A percentile compares a stretch with the other conserved stretches of the same genome.
phyloP scores from a whole-genome alignment of 2,888 invertebrate species.

The Sinopyrophorus schimmeli region DNA sequence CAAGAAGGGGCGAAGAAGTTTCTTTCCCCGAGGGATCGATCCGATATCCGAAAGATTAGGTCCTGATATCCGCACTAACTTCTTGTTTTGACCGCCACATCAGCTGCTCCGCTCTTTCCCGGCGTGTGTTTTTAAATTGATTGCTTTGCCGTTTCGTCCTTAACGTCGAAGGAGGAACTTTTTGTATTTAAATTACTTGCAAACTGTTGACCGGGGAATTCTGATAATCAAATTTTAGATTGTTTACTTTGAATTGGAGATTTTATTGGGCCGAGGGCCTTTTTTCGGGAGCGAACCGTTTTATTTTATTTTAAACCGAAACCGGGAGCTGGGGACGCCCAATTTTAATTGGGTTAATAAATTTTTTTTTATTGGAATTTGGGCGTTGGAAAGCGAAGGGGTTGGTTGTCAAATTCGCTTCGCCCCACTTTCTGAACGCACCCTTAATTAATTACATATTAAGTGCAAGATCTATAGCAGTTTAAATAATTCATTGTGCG shows the following conservation, averaged over 20 bases:
- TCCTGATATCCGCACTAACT: slow-evolving; percentile 47
- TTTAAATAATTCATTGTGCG: no score
- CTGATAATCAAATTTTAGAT: slow-evolving; percentile 34
- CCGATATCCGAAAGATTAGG: slow-evolving; percentile 43
- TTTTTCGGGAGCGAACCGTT: no score
- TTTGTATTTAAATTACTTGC: slow-evolving; percentile 36
- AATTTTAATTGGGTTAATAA: no score
- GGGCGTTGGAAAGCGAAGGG: no score
- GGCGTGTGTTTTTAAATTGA: slow-evolving; percentile 44
- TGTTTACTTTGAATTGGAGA: slow-evolving; percentile 33
- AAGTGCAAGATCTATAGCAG: no score
- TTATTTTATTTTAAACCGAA: no score
- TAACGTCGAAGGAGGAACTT: slow-evolving; percentile 26
- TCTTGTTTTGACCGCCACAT: slow-evolving; percentile 42
- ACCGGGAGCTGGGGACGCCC: no score
- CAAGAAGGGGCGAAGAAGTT: slow-evolving; percentile 28
- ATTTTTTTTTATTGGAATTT: no score
- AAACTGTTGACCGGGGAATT: slow-evolving; percentile 37
- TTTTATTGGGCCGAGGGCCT: no score
- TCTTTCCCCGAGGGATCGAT: slow-evolving; percentile 41
- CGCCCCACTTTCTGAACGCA: no score
- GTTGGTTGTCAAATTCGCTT: no score
- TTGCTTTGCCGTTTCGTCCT: slow-evolving; percentile 30
- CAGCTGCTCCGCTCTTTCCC: slow-evolving; percentile 37
- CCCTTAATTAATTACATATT: no score